Conservation (phyloP, 2,888 invertebrate genomes). For the Chrysodeixis includens region DNA sequence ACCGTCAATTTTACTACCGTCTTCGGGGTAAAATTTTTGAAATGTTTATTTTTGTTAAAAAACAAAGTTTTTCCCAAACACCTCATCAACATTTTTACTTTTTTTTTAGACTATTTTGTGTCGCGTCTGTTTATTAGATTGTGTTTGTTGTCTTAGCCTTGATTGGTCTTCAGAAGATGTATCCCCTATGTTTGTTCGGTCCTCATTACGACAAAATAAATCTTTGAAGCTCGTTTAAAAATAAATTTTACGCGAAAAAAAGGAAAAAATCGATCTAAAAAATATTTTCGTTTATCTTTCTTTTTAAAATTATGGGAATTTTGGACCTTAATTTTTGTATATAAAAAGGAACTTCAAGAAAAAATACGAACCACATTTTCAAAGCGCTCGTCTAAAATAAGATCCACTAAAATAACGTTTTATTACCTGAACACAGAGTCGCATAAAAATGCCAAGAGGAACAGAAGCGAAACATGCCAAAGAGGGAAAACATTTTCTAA, state of each 20-base stretch:
- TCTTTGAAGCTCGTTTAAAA: constrained; percentile 20
- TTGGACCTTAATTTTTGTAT: too few species aligned
- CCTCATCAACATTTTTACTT: constrained; percentile 15
- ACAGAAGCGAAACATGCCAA: not conserved
- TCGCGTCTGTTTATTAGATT: constrained; percentile 21
- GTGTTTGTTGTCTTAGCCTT: constrained; percentile 51
- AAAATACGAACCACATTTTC: not conserved
- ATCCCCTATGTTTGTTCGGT: constrained; percentile 40
- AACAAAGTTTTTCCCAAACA: not conserved
- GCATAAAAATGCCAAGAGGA: not conserved
- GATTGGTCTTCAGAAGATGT: constrained; percentile 56
- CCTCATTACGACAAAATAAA: constrained; percentile 24
- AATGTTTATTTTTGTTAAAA: too few species aligned
- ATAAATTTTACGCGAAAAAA: not conserved
- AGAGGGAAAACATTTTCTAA: constrained; percentile 5
- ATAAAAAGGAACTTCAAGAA: too few species aligned
- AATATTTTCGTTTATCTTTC: too few species aligned
- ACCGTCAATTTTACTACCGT: too few species aligned
- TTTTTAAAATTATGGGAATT: too few species aligned
- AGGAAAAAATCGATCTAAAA: too few species aligned
- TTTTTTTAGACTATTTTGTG: constrained; percentile 16
- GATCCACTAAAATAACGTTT: not conserved
- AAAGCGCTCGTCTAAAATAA: not conserved
- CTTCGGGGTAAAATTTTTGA: too few species aligned
- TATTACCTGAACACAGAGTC: not conserved